phyloP scores from a whole-genome alignment of 2,888 invertebrate genomes.

The Acrobasis suavella region DNA sequence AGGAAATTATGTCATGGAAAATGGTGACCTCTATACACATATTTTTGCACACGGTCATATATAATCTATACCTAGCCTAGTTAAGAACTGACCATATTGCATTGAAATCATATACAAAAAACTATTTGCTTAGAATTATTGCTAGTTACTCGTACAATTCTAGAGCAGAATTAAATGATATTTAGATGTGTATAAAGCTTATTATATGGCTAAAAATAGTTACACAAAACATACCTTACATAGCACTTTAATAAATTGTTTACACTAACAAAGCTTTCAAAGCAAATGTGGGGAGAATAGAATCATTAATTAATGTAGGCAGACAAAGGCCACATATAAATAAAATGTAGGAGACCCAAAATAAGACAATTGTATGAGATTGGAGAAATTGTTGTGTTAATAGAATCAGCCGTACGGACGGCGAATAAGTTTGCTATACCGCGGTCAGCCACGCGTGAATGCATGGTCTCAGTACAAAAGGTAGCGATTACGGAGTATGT shows the following conservation, averaged over 20 bases:
- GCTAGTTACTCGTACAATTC: no score
- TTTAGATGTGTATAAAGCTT: background rate
- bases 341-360: slow-evolving; percentile 36
- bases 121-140: no score
- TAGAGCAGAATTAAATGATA: no score
- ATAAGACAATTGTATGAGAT: slow-evolving; percentile 49
- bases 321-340: slow-evolving; percentile 32
- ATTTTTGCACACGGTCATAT: no score
- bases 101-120: no score
- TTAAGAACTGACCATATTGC: no score
- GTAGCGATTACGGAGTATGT: slow-evolving; percentile 12
- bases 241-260: slow-evolving; percentile 12
- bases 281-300: slow-evolving; percentile 22
- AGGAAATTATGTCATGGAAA: no score
- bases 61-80: no score
- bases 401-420: slow-evolving; percentile 50
- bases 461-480: slow-evolving; percentile 21
- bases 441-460: slow-evolving; percentile 51
- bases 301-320: slow-evolving; percentile 33
- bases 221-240: background rate
- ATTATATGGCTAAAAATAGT: slow-evolving; percentile 1
- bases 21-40: no score
- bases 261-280: slow-evolving; percentile 24
- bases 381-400: slow-evolving; percentile 62
- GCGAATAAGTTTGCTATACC: slow-evolving; percentile 49